Conservation (phyloP, 2,797 vertebrate genomes). For the Schizopygopsis malacanthus region DNA sequence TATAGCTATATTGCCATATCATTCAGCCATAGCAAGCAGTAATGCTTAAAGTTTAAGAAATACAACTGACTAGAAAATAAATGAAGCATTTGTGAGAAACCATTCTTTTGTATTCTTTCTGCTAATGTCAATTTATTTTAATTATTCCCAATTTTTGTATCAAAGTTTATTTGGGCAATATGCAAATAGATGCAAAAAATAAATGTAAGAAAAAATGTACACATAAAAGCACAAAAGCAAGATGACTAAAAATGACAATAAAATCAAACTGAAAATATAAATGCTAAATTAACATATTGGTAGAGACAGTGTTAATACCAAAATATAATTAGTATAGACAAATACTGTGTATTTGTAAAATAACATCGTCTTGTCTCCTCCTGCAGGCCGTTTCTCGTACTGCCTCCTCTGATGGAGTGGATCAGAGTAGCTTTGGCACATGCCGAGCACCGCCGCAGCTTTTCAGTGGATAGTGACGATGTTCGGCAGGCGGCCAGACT, state of each 20-base stretch:
- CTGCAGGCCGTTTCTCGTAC: conserved; percentile 91
- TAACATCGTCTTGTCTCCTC: conserved; percentile 66
- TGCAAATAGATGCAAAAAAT: not conserved
- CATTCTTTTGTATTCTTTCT: no score
- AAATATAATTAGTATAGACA: not conserved
- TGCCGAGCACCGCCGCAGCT: conserved; percentile 92
- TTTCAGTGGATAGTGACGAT: conserved; percentile 97
- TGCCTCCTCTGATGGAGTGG: conserved; percentile 98
- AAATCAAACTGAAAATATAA: not conserved
- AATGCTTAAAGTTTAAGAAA: no score
- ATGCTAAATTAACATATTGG: not conserved
- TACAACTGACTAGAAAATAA: no score
- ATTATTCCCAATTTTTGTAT: no score
- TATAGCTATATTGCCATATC: no score
- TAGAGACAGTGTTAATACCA: not conserved
- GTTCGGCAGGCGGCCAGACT: conserved; percentile 96
- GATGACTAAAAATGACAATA: not conserved
- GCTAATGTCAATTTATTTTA: not conserved
- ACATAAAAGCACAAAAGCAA: not conserved
- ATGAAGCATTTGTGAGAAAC: no score
- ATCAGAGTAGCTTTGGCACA: conserved; percentile 93
- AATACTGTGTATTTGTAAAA: not conserved
- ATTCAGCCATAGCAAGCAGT: no score
- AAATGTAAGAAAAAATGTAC: not conserved
- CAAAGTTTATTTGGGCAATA: not conserved